Base-by-base conservation (phyloP, 2,797 vertebrate species). In the Ibycter americanus region DNA sequence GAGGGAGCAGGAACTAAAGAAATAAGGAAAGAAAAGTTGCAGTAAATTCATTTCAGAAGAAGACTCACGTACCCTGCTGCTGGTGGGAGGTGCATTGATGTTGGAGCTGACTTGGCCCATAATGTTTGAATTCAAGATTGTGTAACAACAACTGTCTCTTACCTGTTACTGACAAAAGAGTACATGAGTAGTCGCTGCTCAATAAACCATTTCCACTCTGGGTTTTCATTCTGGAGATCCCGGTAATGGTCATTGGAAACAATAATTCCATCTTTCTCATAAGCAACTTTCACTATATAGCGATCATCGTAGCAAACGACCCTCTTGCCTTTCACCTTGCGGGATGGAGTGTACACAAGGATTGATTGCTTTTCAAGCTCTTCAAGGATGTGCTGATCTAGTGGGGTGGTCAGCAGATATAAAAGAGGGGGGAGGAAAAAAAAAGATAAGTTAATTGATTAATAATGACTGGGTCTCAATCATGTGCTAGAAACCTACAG, bases 181-280 rank as follows among this genome's bases (percentile, higher is more conserved):
- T 99, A 99, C 99, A 99, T 99, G 66, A 99, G 98, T 26, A 99
- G 97, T 51, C 99, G 96, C 80, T 99, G 98, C 96, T 99, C 99
- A 1, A 99, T 99, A 83, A 99, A 99, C 98, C 98, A 99, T 93
- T 99, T 99, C 99, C 99, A 99, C 86, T 99, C 98, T 0, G 98
- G 98, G 58, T 98, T 99, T 97, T 99, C 99, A 0, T 94, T 98
- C 95, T 99, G 99, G 65, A 99, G 98, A 89, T 99, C 99, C 0
- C 99, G 97, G 97, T 99, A 99, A 97, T 99, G 99, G 97, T 99
- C 99, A 3, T 99, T 99, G 98, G 99, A 99, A 85, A 99, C 99
- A 9, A 99, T 99, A 92, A 99, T 90, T 52, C 99, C 99, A 0
- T 99, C 99, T 2, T 93, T 97, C 52, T 99, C 98, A 3, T 98